Evolutionary conservation across 2,797 vertebrate species (phyloP).

Genomic region (Melanogrammus aeglefinus): DNA sequence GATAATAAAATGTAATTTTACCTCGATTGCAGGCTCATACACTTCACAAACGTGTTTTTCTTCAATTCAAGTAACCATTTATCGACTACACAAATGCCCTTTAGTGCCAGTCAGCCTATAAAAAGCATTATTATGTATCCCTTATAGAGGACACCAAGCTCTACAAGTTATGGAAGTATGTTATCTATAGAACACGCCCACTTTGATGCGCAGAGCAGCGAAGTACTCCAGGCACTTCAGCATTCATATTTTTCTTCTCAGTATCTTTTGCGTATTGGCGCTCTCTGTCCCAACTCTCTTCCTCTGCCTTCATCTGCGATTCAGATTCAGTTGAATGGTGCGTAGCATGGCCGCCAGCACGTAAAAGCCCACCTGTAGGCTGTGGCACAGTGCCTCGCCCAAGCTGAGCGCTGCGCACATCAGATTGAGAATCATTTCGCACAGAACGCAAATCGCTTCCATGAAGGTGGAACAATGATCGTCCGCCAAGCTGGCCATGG

Average conservation of each 20-base stretch:
- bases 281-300: constrained; percentile 64
- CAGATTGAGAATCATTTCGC: constrained; percentile 60
- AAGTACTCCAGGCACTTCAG: constrained; percentile 65
- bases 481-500: constrained; percentile 28
- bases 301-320: constrained; percentile 62
- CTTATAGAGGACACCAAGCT: background rate
- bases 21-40: too few relatives aligned
- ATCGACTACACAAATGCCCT: constrained; percentile 53
- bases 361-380: constrained; percentile 62
- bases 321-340: constrained; percentile 62
- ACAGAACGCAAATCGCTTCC: constrained; percentile 63
- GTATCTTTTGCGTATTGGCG: constrained; percentile 49
- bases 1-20: constrained; percentile 15
- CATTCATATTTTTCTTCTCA: constrained; percentile 64
- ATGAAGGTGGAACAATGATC: constrained; percentile 59
- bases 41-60: too few relatives aligned
- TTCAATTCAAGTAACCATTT: constrained; percentile 1
- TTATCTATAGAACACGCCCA: constrained; percentile 69
- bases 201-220: constrained; percentile 66
- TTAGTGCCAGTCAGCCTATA: constrained; percentile 37
- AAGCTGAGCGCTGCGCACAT: constrained; percentile 53
- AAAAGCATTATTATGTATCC: too few relatives aligned
- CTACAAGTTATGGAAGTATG: too few relatives aligned
- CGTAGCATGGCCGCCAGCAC: constrained; percentile 59
- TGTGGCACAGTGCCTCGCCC: constrained; percentile 59